Evolutionary conservation across 1,140 invertebrate species (phyloP).

Genomic region (Conus ventricosus): DNA sequence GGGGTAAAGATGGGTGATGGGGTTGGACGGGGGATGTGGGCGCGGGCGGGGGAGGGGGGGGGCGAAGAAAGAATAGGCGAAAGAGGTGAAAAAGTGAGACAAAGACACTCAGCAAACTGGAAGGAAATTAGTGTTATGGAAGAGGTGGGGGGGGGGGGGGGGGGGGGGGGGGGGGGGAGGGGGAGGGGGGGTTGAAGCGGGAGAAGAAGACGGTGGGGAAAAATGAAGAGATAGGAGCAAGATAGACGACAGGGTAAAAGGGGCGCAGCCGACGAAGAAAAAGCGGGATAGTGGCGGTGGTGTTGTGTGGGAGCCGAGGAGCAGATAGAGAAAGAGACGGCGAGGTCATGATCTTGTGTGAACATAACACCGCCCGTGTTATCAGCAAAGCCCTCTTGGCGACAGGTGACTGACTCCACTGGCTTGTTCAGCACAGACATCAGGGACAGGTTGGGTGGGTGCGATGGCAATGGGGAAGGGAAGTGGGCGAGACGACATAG

Average conservation of each 20-base stretch:
- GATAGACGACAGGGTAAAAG: background rate
- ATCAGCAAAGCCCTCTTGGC: background rate
- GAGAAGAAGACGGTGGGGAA: background rate
- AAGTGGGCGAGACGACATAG: background rate
- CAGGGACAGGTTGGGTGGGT: background rate
- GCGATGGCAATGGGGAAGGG: background rate
- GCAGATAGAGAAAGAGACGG: background rate
- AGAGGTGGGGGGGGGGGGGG: background rate
- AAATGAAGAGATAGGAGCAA: background rate
- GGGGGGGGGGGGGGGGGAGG: background rate
- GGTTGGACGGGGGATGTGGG: background rate
- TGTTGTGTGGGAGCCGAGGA: background rate
- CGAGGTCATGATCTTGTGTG: background rate
- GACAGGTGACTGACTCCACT: constrained; percentile 25
- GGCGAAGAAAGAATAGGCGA: background rate
- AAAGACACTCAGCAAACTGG: too few species aligned
- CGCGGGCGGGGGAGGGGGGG: background rate
- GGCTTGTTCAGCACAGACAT: background rate
- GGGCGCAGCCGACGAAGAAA: background rate
- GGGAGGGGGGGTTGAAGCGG: background rate
- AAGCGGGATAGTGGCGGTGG: background rate
- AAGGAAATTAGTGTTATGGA: background rate
- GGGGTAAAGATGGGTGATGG: background rate
- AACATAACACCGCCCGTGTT: constrained; percentile 25
- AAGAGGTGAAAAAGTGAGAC: background rate